Conservation (phyloP, 2,113 vertebrate genomes). For the Anolis carolinensis region DNA sequence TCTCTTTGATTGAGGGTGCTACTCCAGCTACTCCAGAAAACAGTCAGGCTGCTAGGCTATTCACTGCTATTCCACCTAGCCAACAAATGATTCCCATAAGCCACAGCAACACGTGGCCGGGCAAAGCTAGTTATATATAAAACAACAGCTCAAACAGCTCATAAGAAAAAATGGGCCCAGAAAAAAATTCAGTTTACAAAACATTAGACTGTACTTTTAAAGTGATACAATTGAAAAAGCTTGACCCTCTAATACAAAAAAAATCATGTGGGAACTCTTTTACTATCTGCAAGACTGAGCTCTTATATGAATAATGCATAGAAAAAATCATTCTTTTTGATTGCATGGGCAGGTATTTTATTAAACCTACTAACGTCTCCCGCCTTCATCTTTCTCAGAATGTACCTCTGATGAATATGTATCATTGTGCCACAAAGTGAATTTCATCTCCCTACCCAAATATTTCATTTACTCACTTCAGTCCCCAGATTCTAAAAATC, state of each 20-base stretch:
- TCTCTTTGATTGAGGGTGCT: no score
- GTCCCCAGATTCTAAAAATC: not conserved
- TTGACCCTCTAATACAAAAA: not conserved
- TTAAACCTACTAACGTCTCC: not conserved
- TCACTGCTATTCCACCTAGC: no score
- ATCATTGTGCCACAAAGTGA: not conserved
- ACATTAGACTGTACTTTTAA: not conserved
- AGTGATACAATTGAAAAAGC: not conserved
- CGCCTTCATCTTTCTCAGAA: not conserved
- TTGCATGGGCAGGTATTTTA: not conserved
- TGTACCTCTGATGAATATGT: not conserved
- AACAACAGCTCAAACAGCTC: not conserved
- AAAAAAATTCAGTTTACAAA: not conserved
- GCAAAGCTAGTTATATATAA: no score
- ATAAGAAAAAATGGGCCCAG: not conserved
- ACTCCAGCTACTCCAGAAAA: no score
- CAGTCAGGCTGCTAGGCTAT: no score
- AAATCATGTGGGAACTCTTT: not conserved
- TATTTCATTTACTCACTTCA: not conserved
- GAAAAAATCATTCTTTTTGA: not conserved
- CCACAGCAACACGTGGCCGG: no score
- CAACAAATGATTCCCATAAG: no score
- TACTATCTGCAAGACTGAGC: not conserved
- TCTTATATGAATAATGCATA: not conserved
- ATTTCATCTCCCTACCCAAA: not conserved